A percentile compares a stretch with the other conserved stretches of the same genome.
These are phyloP conservation scores for Amazona guildingii DNA, from an alignment of 2,113 vertebrate species.

Conservation along the genomic window DNA sequence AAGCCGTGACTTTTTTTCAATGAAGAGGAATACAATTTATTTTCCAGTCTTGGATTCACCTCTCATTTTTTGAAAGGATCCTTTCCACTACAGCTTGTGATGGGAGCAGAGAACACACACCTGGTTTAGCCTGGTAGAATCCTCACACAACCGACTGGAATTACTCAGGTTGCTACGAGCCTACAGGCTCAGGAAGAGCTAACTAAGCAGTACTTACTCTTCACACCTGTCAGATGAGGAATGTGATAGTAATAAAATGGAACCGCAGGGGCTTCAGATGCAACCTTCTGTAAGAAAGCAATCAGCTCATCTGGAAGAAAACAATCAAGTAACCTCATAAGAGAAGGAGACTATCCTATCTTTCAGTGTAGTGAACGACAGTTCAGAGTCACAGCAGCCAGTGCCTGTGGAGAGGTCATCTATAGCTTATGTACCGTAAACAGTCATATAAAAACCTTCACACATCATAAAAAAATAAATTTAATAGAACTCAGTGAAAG, in stretches of 20 bases:
- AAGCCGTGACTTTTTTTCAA: background rate
- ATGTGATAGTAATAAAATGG: conserved; percentile 97
- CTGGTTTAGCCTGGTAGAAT: background rate
- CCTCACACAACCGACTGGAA: background rate
- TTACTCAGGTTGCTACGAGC: background rate
- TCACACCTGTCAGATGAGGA: conserved; percentile 85
- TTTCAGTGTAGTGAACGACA: background rate
- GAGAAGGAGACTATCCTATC: background rate
- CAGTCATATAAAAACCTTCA: background rate
- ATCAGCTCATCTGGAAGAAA: conserved; percentile 79
- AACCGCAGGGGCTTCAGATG: conserved; percentile 78
- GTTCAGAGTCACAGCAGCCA: background rate
- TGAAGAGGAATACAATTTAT: background rate
- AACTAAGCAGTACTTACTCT: conserved; percentile 76
- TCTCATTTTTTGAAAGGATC: background rate
- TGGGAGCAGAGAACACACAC: background rate
- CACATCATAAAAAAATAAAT: background rate
- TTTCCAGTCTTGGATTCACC: background rate
- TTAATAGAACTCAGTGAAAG: background rate
- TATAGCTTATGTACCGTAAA: background rate
- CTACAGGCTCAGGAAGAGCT: background rate
- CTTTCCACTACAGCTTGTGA: background rate
- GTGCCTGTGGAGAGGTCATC: background rate
- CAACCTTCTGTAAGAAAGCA: conserved; percentile 83
- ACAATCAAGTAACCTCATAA: background rate